Evolutionary conservation across 2,888 invertebrate genomes (phyloP).

Genomic region (Mantis religiosa): DNA sequence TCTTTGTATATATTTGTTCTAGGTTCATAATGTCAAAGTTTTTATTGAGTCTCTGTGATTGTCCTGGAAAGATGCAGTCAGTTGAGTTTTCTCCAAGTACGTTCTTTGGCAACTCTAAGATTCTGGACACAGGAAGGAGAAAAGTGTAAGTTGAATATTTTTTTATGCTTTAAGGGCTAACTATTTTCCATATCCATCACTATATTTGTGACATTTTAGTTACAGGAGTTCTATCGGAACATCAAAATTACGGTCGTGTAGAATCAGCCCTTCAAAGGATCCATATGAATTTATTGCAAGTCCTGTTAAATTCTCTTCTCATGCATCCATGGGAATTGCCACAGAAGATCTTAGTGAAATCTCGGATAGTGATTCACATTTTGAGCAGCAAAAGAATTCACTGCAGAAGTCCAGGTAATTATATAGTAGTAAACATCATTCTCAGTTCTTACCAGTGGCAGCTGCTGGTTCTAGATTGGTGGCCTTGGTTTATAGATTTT

Average conservation of each 20-base stretch:
- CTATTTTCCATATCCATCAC: not conserved
- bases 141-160: not conserved
- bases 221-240: not conserved
- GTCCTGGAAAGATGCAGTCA: not conserved
- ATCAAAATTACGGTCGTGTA: not conserved
- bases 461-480: no score
- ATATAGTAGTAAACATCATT: not conserved
- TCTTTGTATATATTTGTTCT: not conserved
- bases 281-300: not conserved
- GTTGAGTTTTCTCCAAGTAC: not conserved
- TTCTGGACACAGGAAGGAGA: not conserved
- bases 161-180: not conserved
- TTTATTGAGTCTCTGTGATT: not conserved
- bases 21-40: not conserved
- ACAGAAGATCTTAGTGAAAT: not conserved
- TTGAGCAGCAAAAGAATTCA: not conserved
- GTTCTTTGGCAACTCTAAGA: not conserved
- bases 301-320: not conserved
- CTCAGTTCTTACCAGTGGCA: not conserved
- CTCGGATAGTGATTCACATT: not conserved
- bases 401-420: not conserved
- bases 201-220: not conserved
- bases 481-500: no score
- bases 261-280: not conserved
- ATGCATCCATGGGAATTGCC: not conserved